Percentiles rank a stretch among this genome's conserved stretches.
phyloP scores from a whole-genome alignment of 1,140 invertebrate species.

The Neodiprion virginianus region DNA sequence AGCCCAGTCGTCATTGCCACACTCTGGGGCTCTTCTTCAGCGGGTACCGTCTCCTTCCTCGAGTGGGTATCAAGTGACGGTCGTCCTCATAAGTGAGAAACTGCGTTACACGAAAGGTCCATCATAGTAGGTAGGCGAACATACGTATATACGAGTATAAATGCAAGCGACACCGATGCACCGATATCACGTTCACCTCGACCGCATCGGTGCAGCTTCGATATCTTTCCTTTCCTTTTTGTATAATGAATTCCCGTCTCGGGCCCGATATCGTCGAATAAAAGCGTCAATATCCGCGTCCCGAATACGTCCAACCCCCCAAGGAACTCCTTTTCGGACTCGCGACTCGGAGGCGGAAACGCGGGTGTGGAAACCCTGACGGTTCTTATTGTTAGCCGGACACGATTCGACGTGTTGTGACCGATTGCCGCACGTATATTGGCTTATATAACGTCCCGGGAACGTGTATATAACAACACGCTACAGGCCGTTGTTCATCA shows the following conservation, averaged over 20 bases:
- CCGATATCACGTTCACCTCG: neutral
- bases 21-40: neutral
- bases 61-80: neutral
- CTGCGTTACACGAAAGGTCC: too few species aligned
- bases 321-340: too few species aligned
- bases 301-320: neutral
- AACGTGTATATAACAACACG: too few species aligned
- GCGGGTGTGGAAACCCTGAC: neutral
- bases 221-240: neutral
- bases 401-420: slow-evolving; percentile 25
- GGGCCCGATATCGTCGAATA: neutral
- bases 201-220: neutral
- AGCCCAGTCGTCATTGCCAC: slow-evolving; percentile 24
- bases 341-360: slow-evolving; percentile 8
- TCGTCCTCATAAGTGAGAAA: too few species aligned
- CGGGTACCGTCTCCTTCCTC: neutral
- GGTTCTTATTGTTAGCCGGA: neutral
- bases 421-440: slow-evolving; percentile 25
- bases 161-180: neutral
- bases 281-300: neutral
- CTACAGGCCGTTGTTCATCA: neutral
- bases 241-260: neutral
- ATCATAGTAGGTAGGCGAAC: too few species aligned
- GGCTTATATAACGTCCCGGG: slow-evolving; percentile 37
- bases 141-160: neutral